Evolutionary conservation across 2,113 vertebrate genomes (phyloP), one percentile per base, ranked within the genome.

Genomic region (Psophia crepitans): DNA sequence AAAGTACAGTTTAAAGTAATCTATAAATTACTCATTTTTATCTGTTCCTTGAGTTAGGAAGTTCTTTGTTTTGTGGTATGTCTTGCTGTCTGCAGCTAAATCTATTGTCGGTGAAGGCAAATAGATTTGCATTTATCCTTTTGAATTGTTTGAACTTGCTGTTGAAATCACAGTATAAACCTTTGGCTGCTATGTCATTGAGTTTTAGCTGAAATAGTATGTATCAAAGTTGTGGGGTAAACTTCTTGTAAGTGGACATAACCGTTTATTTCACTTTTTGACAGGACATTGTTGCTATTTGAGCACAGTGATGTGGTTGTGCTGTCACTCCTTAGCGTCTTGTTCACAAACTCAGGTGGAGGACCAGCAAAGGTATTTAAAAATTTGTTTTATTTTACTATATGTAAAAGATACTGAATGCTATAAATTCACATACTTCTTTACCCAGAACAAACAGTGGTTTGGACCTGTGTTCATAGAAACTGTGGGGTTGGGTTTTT

Each of bases 301-400:
- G 99, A 99, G 91, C 99, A 99, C 97, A 99, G 98, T 91, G 99
- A 99, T 76, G 98, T 99, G 88, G 99, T 99, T 92, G 98, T 99
- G 58, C 93, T 99, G 22, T 99, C 99, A n/a, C 98, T 99, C 48
- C 99, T 99, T 46, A 98, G 98, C 26, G 99, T 99, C 93, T 97
- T 99, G n/a, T 99, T 99, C 97, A 99, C 99, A 53, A 98, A 98
- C 92, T 99, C 99, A 65, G 99, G 99, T 87, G 99, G 99, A 66
- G 99, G 99, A 89, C 99, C 99, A 56, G 98, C 99, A 69, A 99
- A 99, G 99, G 99, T 99, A 98, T 76, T 96, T 82, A 54, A 70
- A 93, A 90, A 65, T 53, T 4, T 63, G 5, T 91, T 95, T 57
- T 83, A 49, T 91, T 95, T 61, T 83, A 49, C 11, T 16, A 21